Base-by-base conservation (phyloP, 2,888 invertebrate genomes). In the Melieria omissa region DNA sequence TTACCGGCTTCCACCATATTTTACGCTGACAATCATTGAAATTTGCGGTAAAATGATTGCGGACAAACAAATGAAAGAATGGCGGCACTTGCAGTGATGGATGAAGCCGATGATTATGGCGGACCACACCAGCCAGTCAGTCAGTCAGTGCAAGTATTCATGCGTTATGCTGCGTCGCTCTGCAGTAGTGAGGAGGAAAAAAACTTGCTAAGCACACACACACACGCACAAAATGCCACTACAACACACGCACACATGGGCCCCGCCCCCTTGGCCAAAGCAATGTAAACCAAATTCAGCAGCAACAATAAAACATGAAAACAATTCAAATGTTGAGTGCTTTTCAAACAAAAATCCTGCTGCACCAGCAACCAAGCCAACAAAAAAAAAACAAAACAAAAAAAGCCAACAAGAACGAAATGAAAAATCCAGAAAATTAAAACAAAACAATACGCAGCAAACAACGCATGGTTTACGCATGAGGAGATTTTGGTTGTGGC, bases 241-340 rank as follows among this genome's bases (percentile, higher is more conserved):
- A n/a, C n/a, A n/a, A n/a, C n/a, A 6, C 57, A 57, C 55, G 14
- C 55, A 52, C 45, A 41, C 47, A 42, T 52, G 52, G 44, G 8
- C 49, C 45, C 46, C 65, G 49, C 41, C 45, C 16, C 29, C 14
- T 14, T 14, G 45, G 45, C 16, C n/a, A 46, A 14, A 42, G 46
- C 42, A 52, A 63, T 46, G 42, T 44, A 61, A 67, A 58, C 66
- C 49, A 45, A 72, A 72, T 44, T 65, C 65, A 52, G 49, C 54
- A 60, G 44, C 55, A 69, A 73, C 65, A 67, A 73, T 45, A 70
- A 70, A 65, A 46, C 79, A 84, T 84, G 81, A 80, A 83, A 81
- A 83, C 85, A 85, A 83, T 86, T 85, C 85, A 82, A 80, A 84
- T 80, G 84, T 83, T 82, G 86, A 85, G 86, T 84, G 85, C 85